Evolutionary conservation across 2,888 invertebrate species (phyloP), one percentile per base, ranked within the genome.

Genomic region (Panzeria rudis): DNA sequence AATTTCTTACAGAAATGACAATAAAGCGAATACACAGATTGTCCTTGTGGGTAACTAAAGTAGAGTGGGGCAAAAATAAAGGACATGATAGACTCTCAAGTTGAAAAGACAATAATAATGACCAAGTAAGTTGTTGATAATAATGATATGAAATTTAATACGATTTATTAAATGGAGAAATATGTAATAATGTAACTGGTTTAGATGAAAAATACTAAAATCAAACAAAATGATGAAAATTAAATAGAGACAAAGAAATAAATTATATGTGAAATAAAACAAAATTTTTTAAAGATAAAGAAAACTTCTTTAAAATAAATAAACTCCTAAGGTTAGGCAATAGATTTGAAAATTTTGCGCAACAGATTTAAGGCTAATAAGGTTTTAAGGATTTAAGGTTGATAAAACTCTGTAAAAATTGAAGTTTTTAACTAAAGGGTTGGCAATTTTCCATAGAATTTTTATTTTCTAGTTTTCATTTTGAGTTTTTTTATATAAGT

Each of bases 61-160:
- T 9, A 71, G 54, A 17, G 29, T 59, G 44, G 47, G 59, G 1
- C n/a, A 20, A 20, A 62, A 29, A 52, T 50, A 54, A 59, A 72
- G 50, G 25, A 76, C 35, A 44, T 41, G 66, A 75, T 64, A 44
- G 41, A 79, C 62, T 75, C 56, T 82, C 54, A 38, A 66, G 41
- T 44, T 23, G 23, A 38, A 69, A 23, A 56, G 29, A 69, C 25
- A 73, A 71, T 29, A 68, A 68, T 59, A 25, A 23, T 47, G 54
- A 54, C 9, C 9, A 20, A 50, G 13, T 13, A 20, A 25, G 47
- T 56, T 71, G 44, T 62, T 56, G 35, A 44, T 83, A 69, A 84
- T 76, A 72, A 75, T 32, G 71, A 71, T 73, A 56, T 72, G 77
- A 81, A 72, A 84, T 84, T 84, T 77, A 82, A 85, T 59, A 78